Evolutionary conservation across 1,140 invertebrate genomes (phyloP), one percentile per base, ranked within the genome.

Genomic region (Temnothorax curvispinosus): DNA sequence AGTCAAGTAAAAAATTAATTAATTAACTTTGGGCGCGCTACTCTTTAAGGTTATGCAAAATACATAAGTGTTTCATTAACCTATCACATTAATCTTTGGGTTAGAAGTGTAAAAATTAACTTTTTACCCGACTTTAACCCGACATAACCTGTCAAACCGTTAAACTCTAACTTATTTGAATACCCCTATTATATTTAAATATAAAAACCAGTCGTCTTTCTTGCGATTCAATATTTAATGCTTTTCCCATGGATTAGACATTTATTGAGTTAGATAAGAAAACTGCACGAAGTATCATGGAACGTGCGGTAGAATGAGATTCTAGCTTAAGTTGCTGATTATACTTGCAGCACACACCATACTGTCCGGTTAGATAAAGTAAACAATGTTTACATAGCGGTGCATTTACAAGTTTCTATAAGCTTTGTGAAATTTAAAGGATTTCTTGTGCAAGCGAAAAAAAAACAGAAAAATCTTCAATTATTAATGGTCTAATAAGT

Each of bases 291-390:
- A 50, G 54, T 56, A 72, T 77, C 77, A 44, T 85, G 27, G 47
- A 76, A 88, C 67, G 62, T 62, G 74, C 71, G 64, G 54, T 32
- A 80, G 89, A 91, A 90, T 80, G 74, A 87, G 87, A 87, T 87
- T 77, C 78, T 81, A 64, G 74, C 41, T 65, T 52, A 88, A 80
- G 67, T 60, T 64, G 82, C 84, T 90, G 77, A 86, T 90, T 90
- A 91, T 91, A 88, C 72, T 87, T 87, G 62, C 82, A 32, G 72
- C 76, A 77, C 21, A 81, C n/a, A 47, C 56, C 69, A 38, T 71
- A 87, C 41, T 21, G 54, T 13, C 47, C 27, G 9, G 35, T 86
- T 75, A 78, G 60, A 77, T 77, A 41, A 77, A 75, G 82, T 69
- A 86, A 90, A 72, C 75, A 88, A 81, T 69, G 69, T 85, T 85